Evolutionary conservation across 2,113 vertebrate species (phyloP), one percentile per base, ranked within the genome.

Genomic region (Myotis lucifugus): DNA sequence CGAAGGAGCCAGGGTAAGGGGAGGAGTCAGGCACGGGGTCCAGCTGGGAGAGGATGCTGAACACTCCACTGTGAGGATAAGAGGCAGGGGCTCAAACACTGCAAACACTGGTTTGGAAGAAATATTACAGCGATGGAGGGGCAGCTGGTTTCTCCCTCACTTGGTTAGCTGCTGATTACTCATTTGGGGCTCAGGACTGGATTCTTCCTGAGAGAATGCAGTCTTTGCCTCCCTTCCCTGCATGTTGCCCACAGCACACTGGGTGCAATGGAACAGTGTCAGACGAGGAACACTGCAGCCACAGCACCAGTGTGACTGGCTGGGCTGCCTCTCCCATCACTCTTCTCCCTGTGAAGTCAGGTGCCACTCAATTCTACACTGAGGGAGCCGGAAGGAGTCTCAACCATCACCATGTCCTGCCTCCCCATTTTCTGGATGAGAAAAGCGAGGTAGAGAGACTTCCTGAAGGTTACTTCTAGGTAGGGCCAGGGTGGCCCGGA

Each of bases 201-300:
- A 78, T 67, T 67, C n/a, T 46, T 42, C 25, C 32, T 19, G 27
- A 61, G 46, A 25, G n/a, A 15, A 7, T 25, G 3, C 14, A 12
- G 11, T 18, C 25, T 50, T 67, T 9, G 8, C 67, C 52, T 13
- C 18, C 8, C 34, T 46, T 93, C 83, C 72, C 91, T 54, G 59
- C 59, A 18, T 14, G 18, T 21, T 1, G 5, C 5, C 48, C 0
- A 0, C 1, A 21, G 37, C 46, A 34, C 19, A 1, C 37, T 72
- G 29, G 46, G 46, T 73, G 17, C 19, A 0, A 6, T 42, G 46
- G 56, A 59, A 29, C 0, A 29, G 29, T 5, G 74, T 59, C 1
- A 6, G 23, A 29, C 0, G 17, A 48, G 21, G 52, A 29, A 19
- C 64, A 13, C 3, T 3, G 34, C 3, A 12, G 2, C 21, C 34